Evolutionary conservation across 1,140 invertebrate genomes (phyloP), one percentile per base, ranked within the genome.

Genomic region (Habropoda laboriosa): DNA sequence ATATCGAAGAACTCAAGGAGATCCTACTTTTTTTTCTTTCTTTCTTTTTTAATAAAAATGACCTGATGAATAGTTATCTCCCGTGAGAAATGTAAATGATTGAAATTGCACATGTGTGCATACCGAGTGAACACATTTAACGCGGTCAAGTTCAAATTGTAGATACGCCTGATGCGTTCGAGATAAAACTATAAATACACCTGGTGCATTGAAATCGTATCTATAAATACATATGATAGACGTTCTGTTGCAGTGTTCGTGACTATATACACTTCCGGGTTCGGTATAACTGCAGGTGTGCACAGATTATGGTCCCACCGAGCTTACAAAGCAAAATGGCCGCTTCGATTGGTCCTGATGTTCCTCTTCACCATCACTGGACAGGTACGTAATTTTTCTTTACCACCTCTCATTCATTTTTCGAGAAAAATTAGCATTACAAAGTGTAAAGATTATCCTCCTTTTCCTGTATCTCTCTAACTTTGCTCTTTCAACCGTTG

Each of bases 221-320:
- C 32, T 75, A 75, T 75, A 40, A 30, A 66, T 45, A 57, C 79
- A 58, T 10, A 6, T 32, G 7, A 24, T 66, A 1, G n/a, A n/a
- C 88, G 71, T 81, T 90, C 79, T 83, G 71, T 78, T 94, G 24
- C 92, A 97, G 96, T 94, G 68, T 94, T 96, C 79, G 87, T 94
- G 12, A 94, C 95, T 73, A 94, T 96, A 80, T 95, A 95, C 86
- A 93, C 94, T 13, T 94, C 95, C 53, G 97, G 95, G 2, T 94
- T 96, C 74, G 96, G 96, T 0, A 96, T 98, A 35, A 99, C 98
- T 7, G 97, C 97, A 18, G 98, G 98, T 45, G 97, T 96, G 3
- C 98, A 98, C 90, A 94, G 98, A 76, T 93, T 98, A 47, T 99
- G 97, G 97, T 95, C 97, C 21, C 98, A 99, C 91, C 94, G 96